Base-by-base conservation (phyloP, 2,113 vertebrate genomes). In the Centrocercus urophasianus region DNA sequence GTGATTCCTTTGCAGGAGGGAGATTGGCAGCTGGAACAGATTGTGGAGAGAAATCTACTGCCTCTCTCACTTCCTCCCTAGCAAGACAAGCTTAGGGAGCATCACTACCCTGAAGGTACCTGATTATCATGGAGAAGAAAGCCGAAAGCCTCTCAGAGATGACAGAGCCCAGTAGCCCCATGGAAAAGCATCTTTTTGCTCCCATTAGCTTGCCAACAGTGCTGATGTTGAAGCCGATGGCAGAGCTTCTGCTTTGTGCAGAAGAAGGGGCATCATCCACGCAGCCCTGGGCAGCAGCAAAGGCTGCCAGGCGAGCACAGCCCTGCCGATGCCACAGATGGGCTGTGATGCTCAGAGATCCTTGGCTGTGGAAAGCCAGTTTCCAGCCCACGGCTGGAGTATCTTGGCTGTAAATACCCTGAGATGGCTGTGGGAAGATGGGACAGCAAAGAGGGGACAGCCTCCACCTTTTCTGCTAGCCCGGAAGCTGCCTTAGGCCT, bases 401-500 rank as follows among this genome's bases (percentile, higher is more conserved):
- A 47, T 85, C 82, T 94, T 89, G 95, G 90, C 95, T 94, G 85
- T 54, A 63, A 93, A 66, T 42, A 72, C 42, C 79, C 79, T 2
- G 79, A 94, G 82, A 78, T 61, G 78, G 84, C 66, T 79, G 75
- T 85, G 74, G 78, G 89, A 92, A 94, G 76, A 65, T 86, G 89
- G 94, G 89, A 92, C 28, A 36, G 77, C 2, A 2, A 40, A 27
- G 76, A 92, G 34, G 27, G 91, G 83, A 61, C 71, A 95, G 88
- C 78, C 74, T 90, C 77, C 86, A 72, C 83, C 48, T 92, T 90
- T 59, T 83, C 59, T 65, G 77, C 24, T 8, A 52, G 72, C 81
- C 76, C 86, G 88, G 77, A 75, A 94, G 89, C 86, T 92, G 90
- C 87, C 83, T 92, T 52, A 54, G 86, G 28, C 75, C 81, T 79